These are phyloP conservation scores for Hesperia comma DNA, from an alignment of 2,888 invertebrate genomes.

Conservation along the genomic window DNA sequence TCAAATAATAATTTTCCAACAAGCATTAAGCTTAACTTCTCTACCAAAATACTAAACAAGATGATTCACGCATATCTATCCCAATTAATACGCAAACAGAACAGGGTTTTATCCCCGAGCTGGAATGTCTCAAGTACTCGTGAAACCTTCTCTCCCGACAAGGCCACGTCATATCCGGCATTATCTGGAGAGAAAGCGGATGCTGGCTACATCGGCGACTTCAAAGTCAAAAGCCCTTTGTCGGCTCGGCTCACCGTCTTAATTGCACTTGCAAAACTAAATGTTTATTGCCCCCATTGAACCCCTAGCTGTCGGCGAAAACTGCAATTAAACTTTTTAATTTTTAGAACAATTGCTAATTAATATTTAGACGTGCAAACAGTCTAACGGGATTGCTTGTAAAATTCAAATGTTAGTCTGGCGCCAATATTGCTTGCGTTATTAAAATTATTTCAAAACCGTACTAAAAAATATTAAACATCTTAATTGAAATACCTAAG, in stretches of 20 bases:
- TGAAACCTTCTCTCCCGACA: slow-evolving; percentile 74
- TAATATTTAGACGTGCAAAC: not conserved
- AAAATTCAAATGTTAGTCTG: not conserved
- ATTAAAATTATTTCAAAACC: not conserved
- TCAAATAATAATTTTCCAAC: not conserved
- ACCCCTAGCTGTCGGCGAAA: slow-evolving; percentile 55
- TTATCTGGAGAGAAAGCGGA: slow-evolving; percentile 79
- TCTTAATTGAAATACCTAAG: no score
- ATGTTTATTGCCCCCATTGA: slow-evolving; percentile 64
- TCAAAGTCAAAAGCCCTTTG: slow-evolving; percentile 72
- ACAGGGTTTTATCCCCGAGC: slow-evolving; percentile 57
- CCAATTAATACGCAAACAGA: slow-evolving; percentile 53
- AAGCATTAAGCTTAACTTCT: not conserved
- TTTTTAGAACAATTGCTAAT: slow-evolving; percentile 21
- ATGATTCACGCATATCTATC: slow-evolving; percentile 36
- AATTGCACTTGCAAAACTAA: slow-evolving; percentile 75
- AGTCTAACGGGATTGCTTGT: not conserved
- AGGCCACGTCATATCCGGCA: slow-evolving; percentile 78
- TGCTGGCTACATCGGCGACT: slow-evolving; percentile 64
- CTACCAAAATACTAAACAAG: not conserved
- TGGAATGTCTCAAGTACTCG: slow-evolving; percentile 79
- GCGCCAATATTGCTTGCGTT: not conserved
- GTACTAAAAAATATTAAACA: no score
- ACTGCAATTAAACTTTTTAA: slow-evolving; percentile 36
- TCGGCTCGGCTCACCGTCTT: slow-evolving; percentile 67